These are phyloP conservation scores for Sylvia atricapilla DNA, from an alignment of 2,113 vertebrate genomes.

Conservation along the genomic window DNA sequence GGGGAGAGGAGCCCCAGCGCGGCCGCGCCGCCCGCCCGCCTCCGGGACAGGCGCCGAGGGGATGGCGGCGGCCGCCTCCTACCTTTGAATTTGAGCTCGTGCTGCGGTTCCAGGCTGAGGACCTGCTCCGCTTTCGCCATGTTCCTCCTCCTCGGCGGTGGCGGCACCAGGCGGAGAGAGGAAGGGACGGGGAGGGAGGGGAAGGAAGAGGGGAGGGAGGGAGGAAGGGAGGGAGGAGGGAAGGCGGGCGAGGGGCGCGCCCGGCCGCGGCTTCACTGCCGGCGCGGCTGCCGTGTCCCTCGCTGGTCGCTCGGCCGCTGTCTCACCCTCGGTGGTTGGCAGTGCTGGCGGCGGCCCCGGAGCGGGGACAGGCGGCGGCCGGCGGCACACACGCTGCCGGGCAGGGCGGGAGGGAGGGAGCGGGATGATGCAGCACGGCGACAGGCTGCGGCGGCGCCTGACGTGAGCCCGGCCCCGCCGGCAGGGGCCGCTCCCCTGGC, in stretches of 20 bases:
- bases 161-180: not conserved
- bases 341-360: not conserved
- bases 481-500: too few species aligned
- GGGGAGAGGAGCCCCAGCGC: not conserved
- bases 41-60: not conserved
- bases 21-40: not conserved
- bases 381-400: not conserved
- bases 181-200: not conserved
- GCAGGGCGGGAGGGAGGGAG: not conserved
- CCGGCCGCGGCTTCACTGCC: not conserved
- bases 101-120: not conserved
- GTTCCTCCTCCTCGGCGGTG: not conserved
- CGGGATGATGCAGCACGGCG: conserved; percentile 80
- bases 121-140: not conserved
- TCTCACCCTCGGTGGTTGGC: not conserved
- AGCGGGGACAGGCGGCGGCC: not conserved
- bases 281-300: too few species aligned
- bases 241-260: not conserved
- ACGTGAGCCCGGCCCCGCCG: not conserved
- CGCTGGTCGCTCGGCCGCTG: not conserved
- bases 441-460: conserved; percentile 53
- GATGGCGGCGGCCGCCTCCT: not conserved
- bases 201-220: not conserved
- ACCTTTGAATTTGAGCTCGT: not conserved
- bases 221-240: not conserved